Percentiles rank a stretch among this genome's conserved stretches.
Conservation (phyloP, 2,888 invertebrate species). For the Psylliodes chrysocephalus region DNA sequence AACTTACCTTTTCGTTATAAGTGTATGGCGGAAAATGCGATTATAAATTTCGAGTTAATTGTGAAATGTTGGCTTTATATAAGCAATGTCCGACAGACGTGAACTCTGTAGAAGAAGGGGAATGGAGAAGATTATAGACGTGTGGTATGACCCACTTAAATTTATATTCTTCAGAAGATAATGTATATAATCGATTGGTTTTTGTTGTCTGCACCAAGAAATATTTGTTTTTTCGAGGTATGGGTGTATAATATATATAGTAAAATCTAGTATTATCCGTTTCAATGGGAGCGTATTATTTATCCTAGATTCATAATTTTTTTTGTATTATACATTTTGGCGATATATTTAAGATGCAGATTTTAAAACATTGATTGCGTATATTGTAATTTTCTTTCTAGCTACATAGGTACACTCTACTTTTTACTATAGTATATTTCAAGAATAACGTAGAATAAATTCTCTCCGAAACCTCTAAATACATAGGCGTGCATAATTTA, state of each 20-base stretch:
- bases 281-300: neutral
- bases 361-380: too few species aligned
- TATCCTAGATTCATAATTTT: conserved; percentile 7
- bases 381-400: too few species aligned
- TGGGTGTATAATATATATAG: neutral
- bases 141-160: conserved; percentile 28
- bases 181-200: conserved; percentile 1
- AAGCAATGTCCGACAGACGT: conserved; percentile 14
- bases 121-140: conserved; percentile 20
- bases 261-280: neutral
- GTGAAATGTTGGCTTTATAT: conserved; percentile 30
- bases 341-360: too few species aligned
- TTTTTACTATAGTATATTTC: too few species aligned
- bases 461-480: too few species aligned
- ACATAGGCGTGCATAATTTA: too few species aligned
- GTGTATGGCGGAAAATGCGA: conserved; percentile 25
- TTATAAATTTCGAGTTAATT: conserved; percentile 21
- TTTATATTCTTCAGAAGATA: conserved; percentile 8
- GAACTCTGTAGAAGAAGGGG: conserved; percentile 18
- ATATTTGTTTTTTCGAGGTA: conserved; percentile 5
- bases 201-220: conserved; percentile 11
- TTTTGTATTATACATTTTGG: too few species aligned
- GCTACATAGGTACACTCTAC: too few species aligned
- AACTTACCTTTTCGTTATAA: conserved; percentile 44
- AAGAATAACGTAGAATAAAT: too few species aligned